Base-by-base conservation (phyloP, 2,797 vertebrate genomes). In the Rhinogobio ventralis region DNA sequence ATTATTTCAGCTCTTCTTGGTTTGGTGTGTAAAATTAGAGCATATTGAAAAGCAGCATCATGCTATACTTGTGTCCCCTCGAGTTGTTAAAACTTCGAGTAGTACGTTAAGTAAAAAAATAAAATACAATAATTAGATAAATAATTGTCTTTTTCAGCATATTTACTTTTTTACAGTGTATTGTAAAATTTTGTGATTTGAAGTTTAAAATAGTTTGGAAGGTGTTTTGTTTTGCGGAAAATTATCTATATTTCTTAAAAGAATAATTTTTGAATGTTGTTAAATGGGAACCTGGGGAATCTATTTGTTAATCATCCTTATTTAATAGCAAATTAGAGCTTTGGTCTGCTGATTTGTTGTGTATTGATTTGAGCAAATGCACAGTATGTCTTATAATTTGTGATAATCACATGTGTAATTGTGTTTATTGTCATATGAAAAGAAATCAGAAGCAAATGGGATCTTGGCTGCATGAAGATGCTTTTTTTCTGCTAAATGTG, bases 251-350 rank as follows among this genome's bases (percentile, higher is more conserved):
- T 13, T 33, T 62, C 7, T 71, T 60, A n/a, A 30, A 81, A 55
- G 2, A 36, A n/a, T 2, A 2, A 94, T 95, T 94, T 92, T 94
- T 87, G 90, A 89, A 89, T 85, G 89, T 91, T 91, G 92, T 94
- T 89, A 92, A 89, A 92, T 93, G 91, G 90, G 92, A 92, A 84
- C 87, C 90, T 94, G 93, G 88, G 93, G 93, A 94, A 92, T 84
- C 80, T 83, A 85, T 80, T 86, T 75, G 85, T 88, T 87, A 90
- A 86, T 91, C 84, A 80, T 84, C 90, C 87, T 68, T 57, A 51
- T 74, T 68, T 77, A 62, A 71, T 57, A 46, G 81, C 17, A 66
- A 78, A 83, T 72, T 60, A 49, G 46, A 78, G 19, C 46, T 53
- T 68, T 30, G 14, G 25, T 84, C 73, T 81, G 19, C 46, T 84